These are phyloP conservation scores for Horisme vitalbata DNA, from an alignment of 2,888 invertebrate species.

Conservation along the genomic window DNA sequence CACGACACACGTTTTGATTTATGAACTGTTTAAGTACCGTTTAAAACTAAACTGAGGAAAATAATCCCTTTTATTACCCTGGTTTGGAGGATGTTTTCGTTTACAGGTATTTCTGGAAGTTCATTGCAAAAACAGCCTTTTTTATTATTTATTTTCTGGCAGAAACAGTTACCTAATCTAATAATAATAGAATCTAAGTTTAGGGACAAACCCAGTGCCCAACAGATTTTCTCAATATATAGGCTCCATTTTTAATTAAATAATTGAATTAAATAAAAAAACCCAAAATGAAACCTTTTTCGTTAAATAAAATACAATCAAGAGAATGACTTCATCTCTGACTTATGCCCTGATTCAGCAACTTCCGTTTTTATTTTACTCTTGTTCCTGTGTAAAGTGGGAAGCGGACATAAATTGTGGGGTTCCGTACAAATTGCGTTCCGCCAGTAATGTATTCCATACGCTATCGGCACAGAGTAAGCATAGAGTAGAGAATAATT, in stretches of 20 bases:
- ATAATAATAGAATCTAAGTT: no score
- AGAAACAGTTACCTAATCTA: no score
- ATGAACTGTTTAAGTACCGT: conserved; percentile 74
- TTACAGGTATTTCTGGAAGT: not conserved
- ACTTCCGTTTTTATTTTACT: conserved; percentile 16
- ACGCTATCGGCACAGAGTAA: conserved; percentile 42
- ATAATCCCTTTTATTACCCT: conserved; percentile 46
- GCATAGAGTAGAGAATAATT: conserved; percentile 47
- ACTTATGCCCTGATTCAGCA: conserved; percentile 19
- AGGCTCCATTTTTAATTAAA: no score
- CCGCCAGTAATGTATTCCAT: conserved; percentile 65
- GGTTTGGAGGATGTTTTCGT: conserved; percentile 15
- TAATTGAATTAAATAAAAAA: no score
- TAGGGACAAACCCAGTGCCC: no score
- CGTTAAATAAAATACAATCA: conserved; percentile 4
- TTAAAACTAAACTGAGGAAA: conserved; percentile 68
- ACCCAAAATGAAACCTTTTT: no score
- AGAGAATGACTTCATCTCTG: conserved; percentile 4
- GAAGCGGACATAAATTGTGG: conserved; percentile 71
- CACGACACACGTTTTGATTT: conserved; percentile 76
- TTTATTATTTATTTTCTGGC: no score
- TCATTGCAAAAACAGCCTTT: no score
- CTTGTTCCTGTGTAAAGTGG: conserved; percentile 50
- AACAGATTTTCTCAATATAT: no score
- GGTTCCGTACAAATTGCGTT: conserved; percentile 72